Evolutionary conservation across 2,888 invertebrate genomes (phyloP), one percentile per base, ranked within the genome.

Genomic region (Trichopria drosophilae): DNA sequence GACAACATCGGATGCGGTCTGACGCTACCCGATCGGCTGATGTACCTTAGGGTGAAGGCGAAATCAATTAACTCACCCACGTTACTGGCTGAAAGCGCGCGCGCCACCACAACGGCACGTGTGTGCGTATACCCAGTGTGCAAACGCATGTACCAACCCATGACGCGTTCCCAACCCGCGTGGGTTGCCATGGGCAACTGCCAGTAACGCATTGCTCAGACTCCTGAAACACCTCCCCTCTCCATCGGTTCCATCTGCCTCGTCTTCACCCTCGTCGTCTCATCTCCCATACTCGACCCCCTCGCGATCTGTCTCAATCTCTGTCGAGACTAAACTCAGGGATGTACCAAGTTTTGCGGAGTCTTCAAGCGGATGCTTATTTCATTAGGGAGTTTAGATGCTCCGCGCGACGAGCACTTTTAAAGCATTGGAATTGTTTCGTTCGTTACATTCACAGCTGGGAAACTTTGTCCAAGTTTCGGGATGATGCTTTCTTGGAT

Each of bases 151-250:
- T 54, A 59, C 51, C 29, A 57, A 61, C 46, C 47, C 49, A 47
- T 58, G 23, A 39, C 51, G 63, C 57, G 58, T 58, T 57, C 57
- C 59, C 59, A 60, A 58, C 61, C 58, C 64, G 64, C 64, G 65
- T 67, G 67, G 66, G 72, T 72, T 72, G 71, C 70, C 64, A 71
- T 54, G 64, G 71, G 71, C 70, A 70, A 72, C 72, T 63, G 52
- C 68, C 60, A 60, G 61, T 60, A 62, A 68, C 66, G 56, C 64
- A 53, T 66, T 62, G 55, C 64, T 57, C 59, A 55, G 42, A 51
- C 58, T 59, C 42, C 51, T 58, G 59, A 60, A 60, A 58, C 64
- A 52, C 24, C 31, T 34, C 13, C 15, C 35, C 49, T 32, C 40
- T 22, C 39, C 48, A 22, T 16, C 31, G 19, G 12, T 43, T 12